A percentile compares a stretch with the other conserved stretches of the same genome.
phyloP scores from a whole-genome alignment of 2,888 invertebrate genomes.

The Nematopogon swammerdamellus region DNA sequence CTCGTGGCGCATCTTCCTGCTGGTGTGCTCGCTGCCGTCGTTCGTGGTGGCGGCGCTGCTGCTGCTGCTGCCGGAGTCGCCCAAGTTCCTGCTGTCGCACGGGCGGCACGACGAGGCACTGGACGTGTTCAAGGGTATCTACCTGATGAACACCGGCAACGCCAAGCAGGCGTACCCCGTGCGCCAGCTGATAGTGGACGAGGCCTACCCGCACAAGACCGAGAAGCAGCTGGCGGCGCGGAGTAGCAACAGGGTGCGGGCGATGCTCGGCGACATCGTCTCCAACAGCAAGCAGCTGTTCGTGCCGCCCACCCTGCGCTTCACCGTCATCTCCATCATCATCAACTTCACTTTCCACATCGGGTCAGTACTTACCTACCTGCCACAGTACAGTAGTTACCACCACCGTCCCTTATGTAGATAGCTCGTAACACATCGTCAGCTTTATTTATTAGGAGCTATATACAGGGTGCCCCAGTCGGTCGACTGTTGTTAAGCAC shows the following conservation, averaged over 20 bases:
- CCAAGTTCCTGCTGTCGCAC: constrained; percentile 80
- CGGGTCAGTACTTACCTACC: constrained; percentile 71
- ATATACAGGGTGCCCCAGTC: no score
- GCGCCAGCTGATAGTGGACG: constrained; percentile 64
- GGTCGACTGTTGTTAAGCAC: no score
- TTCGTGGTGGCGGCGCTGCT: constrained; percentile 82
- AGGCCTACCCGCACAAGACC: constrained; percentile 47
- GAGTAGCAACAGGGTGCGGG: constrained; percentile 64
- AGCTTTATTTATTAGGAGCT: no score
- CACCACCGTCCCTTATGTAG: neutral
- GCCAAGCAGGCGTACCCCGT: constrained; percentile 74
- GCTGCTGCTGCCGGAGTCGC: constrained; percentile 85
- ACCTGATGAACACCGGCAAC: constrained; percentile 76
- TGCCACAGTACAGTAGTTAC: constrained; percentile 4
- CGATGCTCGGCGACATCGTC: constrained; percentile 73
- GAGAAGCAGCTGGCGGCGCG: constrained; percentile 60
- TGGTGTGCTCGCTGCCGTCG: constrained; percentile 85
- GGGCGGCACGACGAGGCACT: constrained; percentile 79
- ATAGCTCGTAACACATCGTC: neutral
- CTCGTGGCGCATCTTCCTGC: constrained; percentile 89
- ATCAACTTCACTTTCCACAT: constrained; percentile 94
- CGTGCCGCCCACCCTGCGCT: constrained; percentile 75
- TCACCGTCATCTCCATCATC: constrained; percentile 79
- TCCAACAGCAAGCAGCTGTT: constrained; percentile 81
- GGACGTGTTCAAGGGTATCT: constrained; percentile 77